Base-by-base conservation (phyloP, 53 echinoderm and acorn worm species). In the Holothuria leucospilota region DNA sequence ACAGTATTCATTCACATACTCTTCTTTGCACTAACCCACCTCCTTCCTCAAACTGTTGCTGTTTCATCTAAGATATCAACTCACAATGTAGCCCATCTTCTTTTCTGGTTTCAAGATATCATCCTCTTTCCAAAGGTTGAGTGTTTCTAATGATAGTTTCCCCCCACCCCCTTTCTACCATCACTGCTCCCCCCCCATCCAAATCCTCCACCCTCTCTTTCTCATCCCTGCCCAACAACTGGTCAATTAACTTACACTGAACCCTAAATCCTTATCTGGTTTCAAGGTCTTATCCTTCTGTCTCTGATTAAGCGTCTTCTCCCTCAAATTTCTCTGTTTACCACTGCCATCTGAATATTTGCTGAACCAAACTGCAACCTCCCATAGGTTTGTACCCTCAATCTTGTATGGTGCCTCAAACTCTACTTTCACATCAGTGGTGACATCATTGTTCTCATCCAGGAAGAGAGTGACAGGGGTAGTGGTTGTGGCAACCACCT, bases 311-410 rank as follows among this genome's bases (percentile, higher is more conserved):
- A 93, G 87, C 0, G 71, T 82, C 79, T 93, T 89, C 28, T 83
- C 27, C 12, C 62, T 56, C 20, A 28, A 51, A 34, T 51, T 82
- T 12, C 39, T 26, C 46, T 77, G 61, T 5, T 63, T 82, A 8
- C 93, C 93, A 30, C 83, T 69, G 26, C 93, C 93, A 25, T 87
- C 89, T 11, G 87, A 13, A 21, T 60, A 68, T 23, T 66, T 58
- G 51, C 93, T 93, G 60, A 78, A 83, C 93, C 93, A 93, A 25
- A 87, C 51, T 25, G 77, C 63, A 34, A 93, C 41, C 53, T 67
- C 53, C 93, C 93, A 93, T 6, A 93, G 84, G 52, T 93, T 87
- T 42, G 83, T 68, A 28, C 93, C 93, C 13, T 68, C 58, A 29
- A 88, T 83, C 67, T 41, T 41, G 51, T 42, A 42, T 12, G 41